phyloP scores from a whole-genome alignment of 2,888 invertebrate genomes.

The Druceiella hillmani region DNA sequence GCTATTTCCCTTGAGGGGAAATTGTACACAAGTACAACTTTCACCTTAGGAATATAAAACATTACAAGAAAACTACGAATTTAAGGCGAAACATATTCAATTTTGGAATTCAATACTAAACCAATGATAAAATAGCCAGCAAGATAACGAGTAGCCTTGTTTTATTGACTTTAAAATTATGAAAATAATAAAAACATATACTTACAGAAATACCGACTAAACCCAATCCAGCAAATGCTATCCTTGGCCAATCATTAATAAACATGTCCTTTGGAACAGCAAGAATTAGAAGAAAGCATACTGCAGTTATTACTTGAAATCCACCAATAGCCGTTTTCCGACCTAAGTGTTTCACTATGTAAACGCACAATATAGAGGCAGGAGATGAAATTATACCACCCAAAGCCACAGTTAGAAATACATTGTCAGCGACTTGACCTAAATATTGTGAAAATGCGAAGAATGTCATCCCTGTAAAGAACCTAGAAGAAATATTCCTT shows the following conservation, averaged over 20 bases:
- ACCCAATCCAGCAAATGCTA: constrained; percentile 56
- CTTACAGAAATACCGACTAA: constrained; percentile 61
- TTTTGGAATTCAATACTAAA: no score
- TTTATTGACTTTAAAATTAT: no score
- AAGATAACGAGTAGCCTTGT: no score
- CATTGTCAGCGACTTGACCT: constrained; percentile 48
- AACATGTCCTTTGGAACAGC: constrained; percentile 41
- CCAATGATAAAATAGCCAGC: no score
- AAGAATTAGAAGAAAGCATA: constrained; percentile 47
- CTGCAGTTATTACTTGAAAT: constrained; percentile 43
- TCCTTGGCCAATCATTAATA: constrained; percentile 48
- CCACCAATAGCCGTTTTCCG: constrained; percentile 45
- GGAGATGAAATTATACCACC: constrained; percentile 51
- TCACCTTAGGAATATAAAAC: neutral
- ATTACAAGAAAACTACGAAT: constrained; percentile 4
- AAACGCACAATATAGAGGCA: constrained; percentile 49
- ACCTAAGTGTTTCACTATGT: constrained; percentile 44
- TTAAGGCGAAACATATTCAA: no score
- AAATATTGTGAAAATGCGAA: constrained; percentile 57
- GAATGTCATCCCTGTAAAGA: constrained; percentile 52
- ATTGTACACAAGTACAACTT: neutral
- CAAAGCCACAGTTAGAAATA: constrained; percentile 49
- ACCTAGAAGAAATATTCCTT: no score
- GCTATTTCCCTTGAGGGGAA: no score
- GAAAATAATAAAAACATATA: no score